These are phyloP conservation scores for Paratilapia polleni DNA, from an alignment of 2,113 vertebrate genomes.

Conservation along the genomic window DNA sequence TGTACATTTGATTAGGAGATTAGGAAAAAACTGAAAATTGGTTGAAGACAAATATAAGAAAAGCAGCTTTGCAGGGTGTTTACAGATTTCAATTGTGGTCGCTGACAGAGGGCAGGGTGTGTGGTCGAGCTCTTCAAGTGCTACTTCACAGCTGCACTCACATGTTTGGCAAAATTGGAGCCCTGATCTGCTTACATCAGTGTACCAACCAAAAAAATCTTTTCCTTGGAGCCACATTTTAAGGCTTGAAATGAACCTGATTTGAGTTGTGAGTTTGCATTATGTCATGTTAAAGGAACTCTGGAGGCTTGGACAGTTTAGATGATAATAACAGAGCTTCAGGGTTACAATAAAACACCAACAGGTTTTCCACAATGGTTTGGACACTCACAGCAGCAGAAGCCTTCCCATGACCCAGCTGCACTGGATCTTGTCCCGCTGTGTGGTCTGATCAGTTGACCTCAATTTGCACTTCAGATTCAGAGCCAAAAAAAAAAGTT, in stretches of 20 bases:
- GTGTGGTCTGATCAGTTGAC: constrained; percentile 34
- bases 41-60: constrained; percentile 73
- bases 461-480: constrained; percentile 53
- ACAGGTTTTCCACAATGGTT: neutral
- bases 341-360: neutral
- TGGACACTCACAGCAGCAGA: neutral
- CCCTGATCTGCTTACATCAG: constrained; percentile 33
- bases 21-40: constrained; percentile 78
- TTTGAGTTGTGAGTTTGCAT: constrained; percentile 23
- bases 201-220: neutral
- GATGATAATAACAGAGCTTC: neutral
- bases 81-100: constrained; percentile 89
- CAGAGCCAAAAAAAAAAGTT: neutral
- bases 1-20: constrained; percentile 87
- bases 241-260: neutral
- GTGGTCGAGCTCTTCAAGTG: constrained; percentile 87
- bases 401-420: constrained; percentile 42
- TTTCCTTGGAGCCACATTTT: constrained; percentile 16
- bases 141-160: constrained; percentile 84
- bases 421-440: constrained; percentile 11
- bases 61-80: constrained; percentile 85
- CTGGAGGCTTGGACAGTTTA: neutral
- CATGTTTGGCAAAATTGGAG: constrained; percentile 44
- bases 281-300: constrained; percentile 30
- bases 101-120: constrained; percentile 80